Conservation (phyloP, 2,797 vertebrate genomes). For the Pseudochirops cupreus region DNA sequence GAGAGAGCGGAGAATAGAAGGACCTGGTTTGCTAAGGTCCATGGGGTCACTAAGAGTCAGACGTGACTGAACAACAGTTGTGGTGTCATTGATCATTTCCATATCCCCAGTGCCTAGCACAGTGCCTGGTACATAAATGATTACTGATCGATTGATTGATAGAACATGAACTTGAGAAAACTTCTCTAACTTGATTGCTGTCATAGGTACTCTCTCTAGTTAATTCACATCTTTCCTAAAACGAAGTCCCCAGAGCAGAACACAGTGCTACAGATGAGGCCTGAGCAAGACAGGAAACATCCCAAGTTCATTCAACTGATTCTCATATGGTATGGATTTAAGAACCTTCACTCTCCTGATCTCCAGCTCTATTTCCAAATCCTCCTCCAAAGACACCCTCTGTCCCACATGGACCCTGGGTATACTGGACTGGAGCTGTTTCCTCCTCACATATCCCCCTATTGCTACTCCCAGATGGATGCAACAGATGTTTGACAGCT, state of each 20-base stretch:
- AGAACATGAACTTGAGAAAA: neutral
- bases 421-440: neutral
- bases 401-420: neutral
- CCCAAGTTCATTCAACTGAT: neutral
- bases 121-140: neutral
- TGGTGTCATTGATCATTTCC: neutral
- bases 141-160: neutral
- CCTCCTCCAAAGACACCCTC: neutral
- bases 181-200: neutral
- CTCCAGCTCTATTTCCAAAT: neutral
- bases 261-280: neutral
- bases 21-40: neutral
- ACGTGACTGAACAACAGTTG: neutral
- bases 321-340: neutral
- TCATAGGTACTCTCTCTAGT: neutral
- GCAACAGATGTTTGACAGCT: neutral
- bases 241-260: neutral
- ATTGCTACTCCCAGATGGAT: neutral
- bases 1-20: neutral
- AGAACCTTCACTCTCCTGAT: neutral
- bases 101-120: neutral
- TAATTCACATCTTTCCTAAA: neutral
- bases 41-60: neutral
- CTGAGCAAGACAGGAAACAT: neutral
- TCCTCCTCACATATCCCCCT: neutral